Evolutionary conservation across 2,888 invertebrate species (phyloP).

Genomic region (Lithophane ornitopus): DNA sequence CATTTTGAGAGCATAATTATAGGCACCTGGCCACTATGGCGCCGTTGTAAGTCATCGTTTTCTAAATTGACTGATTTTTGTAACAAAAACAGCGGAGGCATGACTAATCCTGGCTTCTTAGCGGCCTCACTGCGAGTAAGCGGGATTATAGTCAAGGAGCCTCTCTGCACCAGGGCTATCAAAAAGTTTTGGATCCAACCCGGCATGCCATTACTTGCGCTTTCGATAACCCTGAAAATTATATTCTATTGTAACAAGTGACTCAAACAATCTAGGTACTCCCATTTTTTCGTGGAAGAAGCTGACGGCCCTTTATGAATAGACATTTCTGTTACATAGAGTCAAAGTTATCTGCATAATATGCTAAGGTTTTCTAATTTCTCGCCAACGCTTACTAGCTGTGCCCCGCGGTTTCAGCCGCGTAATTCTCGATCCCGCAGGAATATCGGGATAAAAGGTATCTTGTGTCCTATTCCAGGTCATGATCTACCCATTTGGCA

Average conservation of each 20-base stretch:
- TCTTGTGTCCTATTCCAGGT: too few species aligned
- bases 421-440: too few species aligned
- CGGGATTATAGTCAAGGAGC: conserved; percentile 85
- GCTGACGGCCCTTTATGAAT: background rate
- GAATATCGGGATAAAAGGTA: too few species aligned
- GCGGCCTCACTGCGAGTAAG: conserved; percentile 76
- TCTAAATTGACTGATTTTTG: conserved; percentile 55
- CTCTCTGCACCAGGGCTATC: conserved; percentile 90
- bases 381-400: too few species aligned
- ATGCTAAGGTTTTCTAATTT: too few species aligned
- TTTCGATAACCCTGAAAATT: conserved; percentile 87
- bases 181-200: conserved; percentile 93
- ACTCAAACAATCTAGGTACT: background rate
- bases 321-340: background rate
- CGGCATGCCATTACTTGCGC: conserved; percentile 91
- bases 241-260: background rate
- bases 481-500: too few species aligned
- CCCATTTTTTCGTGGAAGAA: background rate
- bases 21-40: conserved; percentile 62
- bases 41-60: conserved; percentile 15
- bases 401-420: too few species aligned
- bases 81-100: conserved; percentile 73
- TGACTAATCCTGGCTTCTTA: conserved; percentile 74
- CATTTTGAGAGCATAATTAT: background rate
- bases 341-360: background rate